These are phyloP conservation scores for Callocephalon fimbriatum DNA, from an alignment of 2,113 vertebrate genomes.

Conservation along the genomic window DNA sequence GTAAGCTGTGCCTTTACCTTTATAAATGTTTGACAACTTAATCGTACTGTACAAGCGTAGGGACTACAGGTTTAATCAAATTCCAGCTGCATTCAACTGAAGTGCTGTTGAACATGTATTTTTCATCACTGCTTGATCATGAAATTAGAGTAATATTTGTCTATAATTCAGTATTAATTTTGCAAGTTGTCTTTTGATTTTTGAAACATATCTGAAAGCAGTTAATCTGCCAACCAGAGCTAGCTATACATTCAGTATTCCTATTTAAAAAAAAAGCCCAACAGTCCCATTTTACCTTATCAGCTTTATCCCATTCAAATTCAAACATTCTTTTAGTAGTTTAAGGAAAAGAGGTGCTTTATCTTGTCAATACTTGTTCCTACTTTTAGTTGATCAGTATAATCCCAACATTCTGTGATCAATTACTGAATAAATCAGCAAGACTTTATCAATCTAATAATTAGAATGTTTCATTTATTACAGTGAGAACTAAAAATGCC, in stretches of 20 bases:
- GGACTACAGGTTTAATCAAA: neutral
- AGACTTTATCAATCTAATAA: neutral
- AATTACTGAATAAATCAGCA: neutral
- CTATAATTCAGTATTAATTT: neutral
- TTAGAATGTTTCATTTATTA: neutral
- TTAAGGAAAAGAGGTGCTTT: neutral
- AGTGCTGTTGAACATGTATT: neutral
- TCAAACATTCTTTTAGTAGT: neutral
- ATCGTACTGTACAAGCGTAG: neutral
- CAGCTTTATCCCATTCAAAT: neutral
- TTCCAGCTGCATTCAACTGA: neutral
- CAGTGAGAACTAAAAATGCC: neutral
- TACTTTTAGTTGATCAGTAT: neutral
- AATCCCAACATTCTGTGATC: neutral
- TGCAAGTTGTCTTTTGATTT: neutral
- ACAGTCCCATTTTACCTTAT: neutral
- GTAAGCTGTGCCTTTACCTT: slow-evolving; percentile 68
- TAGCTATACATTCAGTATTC: neutral
- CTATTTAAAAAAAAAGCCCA: accelerated
- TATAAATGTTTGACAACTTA: neutral
- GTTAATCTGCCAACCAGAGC: neutral
- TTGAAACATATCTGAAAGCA: neutral
- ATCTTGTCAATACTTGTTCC: neutral
- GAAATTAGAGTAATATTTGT: neutral
- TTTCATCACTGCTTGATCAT: neutral